Evolutionary conservation across 2,888 invertebrate genomes (phyloP).

Genomic region (Copidosoma aretas): DNA sequence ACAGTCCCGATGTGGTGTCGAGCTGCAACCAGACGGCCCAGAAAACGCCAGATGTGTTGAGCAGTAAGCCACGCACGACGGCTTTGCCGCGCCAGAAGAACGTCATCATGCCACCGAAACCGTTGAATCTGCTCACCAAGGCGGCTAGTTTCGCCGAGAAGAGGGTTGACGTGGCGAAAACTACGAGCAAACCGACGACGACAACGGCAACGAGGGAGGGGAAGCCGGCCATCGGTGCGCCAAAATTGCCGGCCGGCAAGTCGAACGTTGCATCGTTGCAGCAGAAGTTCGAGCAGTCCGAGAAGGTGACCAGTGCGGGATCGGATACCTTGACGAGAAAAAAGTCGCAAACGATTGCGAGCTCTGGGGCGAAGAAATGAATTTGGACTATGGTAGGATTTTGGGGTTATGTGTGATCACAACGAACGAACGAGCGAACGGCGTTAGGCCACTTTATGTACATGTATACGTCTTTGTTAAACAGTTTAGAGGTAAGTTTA

Average conservation of each 20-base stretch:
- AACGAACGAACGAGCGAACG: too few species aligned
- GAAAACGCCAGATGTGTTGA: conserved; percentile 65
- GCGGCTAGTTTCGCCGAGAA: conserved; percentile 59
- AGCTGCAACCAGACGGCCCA: conserved; percentile 66
- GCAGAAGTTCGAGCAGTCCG: conserved; percentile 76
- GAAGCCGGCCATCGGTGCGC: conserved; percentile 7
- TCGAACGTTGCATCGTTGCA: conserved; percentile 77
- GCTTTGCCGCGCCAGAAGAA: conserved; percentile 59
- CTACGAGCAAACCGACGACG: conserved; percentile 51
- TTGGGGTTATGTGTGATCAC: too few species aligned
- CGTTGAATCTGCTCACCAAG: conserved; percentile 63
- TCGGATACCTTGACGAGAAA: conserved; percentile 3
- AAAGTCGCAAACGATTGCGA: conserved; percentile 7
- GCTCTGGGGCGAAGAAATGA: conserved; percentile 13
- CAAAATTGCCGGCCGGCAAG: conserved; percentile 38
- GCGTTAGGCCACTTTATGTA: too few species aligned
- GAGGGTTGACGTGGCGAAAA: neutral
- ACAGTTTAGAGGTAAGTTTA: too few species aligned
- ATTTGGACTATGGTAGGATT: too few species aligned
- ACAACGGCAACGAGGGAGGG: conserved; percentile 43
- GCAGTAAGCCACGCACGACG: conserved; percentile 43
- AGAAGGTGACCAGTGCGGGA: conserved; percentile 25
- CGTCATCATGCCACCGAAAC: conserved; percentile 64
- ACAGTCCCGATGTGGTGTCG: conserved; percentile 77
- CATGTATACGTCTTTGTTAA: too few species aligned